Conservation (phyloP, 1,140 invertebrate species). For the Lamellibrachia luymesi region DNA sequence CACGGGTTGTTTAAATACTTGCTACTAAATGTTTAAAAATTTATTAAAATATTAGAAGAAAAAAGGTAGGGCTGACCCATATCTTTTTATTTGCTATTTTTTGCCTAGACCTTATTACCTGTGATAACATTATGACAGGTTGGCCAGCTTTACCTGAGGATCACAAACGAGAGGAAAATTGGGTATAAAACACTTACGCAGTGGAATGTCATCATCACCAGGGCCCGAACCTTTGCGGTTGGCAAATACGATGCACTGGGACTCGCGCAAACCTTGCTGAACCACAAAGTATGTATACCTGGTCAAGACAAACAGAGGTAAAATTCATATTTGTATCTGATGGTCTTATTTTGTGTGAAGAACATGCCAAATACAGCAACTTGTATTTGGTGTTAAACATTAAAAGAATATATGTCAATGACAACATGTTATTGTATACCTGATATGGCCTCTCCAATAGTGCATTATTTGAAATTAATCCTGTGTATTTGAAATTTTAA, state of each 20-base stretch:
- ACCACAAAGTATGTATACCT: slow-evolving; percentile 73
- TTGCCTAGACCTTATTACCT: no score
- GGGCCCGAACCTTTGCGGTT: slow-evolving; percentile 37
- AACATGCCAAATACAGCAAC: background rate
- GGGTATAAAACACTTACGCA: slow-evolving; percentile 9
- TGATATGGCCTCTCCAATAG: background rate
- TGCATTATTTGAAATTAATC: background rate
- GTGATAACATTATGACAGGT: no score
- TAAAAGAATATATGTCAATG: background rate
- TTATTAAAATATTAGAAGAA: no score
- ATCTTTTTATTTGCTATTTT: no score
- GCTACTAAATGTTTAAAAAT: no score
- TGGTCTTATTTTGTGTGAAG: background rate
- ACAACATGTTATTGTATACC: no score
- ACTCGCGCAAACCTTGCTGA: slow-evolving; percentile 53
- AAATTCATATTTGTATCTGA: background rate
- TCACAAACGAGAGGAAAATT: background rate
- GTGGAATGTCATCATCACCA: background rate
- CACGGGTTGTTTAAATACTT: no score
- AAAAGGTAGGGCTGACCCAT: no score
- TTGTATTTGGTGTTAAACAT: background rate
- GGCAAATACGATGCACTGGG: slow-evolving; percentile 51
- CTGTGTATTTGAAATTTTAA: background rate
- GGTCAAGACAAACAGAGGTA: background rate
- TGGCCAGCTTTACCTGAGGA: no score